A percentile compares a stretch with the other conserved stretches of the same genome.
Conservation (phyloP, 2,888 invertebrate species). For the Agrilus mali region DNA sequence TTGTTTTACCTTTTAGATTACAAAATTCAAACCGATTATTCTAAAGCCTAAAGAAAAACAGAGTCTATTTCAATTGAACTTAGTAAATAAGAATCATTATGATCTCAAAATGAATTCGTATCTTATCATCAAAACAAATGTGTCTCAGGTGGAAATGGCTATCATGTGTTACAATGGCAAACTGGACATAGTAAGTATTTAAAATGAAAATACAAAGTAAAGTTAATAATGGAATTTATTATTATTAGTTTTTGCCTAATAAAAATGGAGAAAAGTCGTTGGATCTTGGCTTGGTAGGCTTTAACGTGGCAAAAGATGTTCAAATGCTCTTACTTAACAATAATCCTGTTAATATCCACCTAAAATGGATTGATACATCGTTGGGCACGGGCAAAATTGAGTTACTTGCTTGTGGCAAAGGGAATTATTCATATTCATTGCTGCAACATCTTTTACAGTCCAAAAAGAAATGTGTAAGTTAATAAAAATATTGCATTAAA, state of each 20-base stretch:
- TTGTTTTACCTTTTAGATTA: slow-evolving; percentile 35
- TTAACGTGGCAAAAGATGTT: slow-evolving; percentile 53
- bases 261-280: slow-evolving; percentile 33
- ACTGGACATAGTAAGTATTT: slow-evolving; percentile 40
- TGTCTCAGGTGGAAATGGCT: slow-evolving; percentile 57
- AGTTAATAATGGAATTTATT: neutral
- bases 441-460: slow-evolving; percentile 30
- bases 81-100: slow-evolving; percentile 35
- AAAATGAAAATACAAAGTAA: neutral
- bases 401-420: slow-evolving; percentile 48
- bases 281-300: slow-evolving; percentile 53
- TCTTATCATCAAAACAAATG: slow-evolving; percentile 58
- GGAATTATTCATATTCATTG: slow-evolving; percentile 28
- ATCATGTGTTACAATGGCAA: slow-evolving; percentile 62
- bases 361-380: slow-evolving; percentile 47
- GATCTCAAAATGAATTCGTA: slow-evolving; percentile 48
- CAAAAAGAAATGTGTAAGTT: slow-evolving; percentile 30
- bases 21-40: slow-evolving; percentile 46
- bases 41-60: slow-evolving; percentile 45
- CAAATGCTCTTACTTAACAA: slow-evolving; percentile 59
- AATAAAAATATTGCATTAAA: slow-evolving; percentile 12
- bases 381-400: slow-evolving; percentile 44
- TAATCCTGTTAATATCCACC: slow-evolving; percentile 58
- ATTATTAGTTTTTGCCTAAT: slow-evolving; percentile 30
- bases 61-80: slow-evolving; percentile 43